Evolutionary conservation across 2,888 invertebrate genomes (phyloP).

Genomic region (Dorcus parallelipipedus): DNA sequence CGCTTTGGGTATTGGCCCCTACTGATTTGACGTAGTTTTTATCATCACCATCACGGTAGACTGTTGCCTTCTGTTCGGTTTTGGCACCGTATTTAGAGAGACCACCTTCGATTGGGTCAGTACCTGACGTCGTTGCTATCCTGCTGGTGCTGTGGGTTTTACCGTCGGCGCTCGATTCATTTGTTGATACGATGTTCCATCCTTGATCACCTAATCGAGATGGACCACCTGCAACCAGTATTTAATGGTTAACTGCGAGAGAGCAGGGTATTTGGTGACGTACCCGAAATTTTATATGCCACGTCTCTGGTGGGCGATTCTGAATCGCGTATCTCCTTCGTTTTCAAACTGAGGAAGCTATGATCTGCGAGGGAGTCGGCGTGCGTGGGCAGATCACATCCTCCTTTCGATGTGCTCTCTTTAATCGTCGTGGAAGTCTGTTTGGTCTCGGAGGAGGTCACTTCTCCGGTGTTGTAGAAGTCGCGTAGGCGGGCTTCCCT

Average conservation of each 20-base stretch:
- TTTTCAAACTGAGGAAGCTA: constrained; percentile 73
- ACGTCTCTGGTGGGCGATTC: constrained; percentile 68
- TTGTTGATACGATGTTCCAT: constrained; percentile 65
- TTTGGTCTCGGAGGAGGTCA: constrained; percentile 27
- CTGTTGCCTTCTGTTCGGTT: constrained; percentile 59
- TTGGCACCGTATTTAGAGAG: constrained; percentile 61
- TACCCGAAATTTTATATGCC: constrained; percentile 24
- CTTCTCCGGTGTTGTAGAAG: constrained; percentile 55
- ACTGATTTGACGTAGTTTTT: constrained; percentile 53
- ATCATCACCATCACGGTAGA: constrained; percentile 54
- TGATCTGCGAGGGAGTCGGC: constrained; percentile 72
- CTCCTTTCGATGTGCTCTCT: constrained; percentile 20
- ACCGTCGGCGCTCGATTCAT: constrained; percentile 62
- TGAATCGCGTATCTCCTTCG: constrained; percentile 75
- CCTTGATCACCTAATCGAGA: constrained; percentile 55
- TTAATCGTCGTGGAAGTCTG: constrained; percentile 30
- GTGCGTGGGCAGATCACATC: constrained; percentile 47
- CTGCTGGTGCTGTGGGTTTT: constrained; percentile 59
- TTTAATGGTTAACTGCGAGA: not conserved
- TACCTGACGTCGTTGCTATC: constrained; percentile 63
- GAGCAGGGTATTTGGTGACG: not conserved
- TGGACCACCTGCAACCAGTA: constrained; percentile 31
- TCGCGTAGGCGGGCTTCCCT: constrained; percentile 75
- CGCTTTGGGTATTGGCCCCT: constrained; percentile 50
- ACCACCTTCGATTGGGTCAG: constrained; percentile 63